These are phyloP conservation scores for Orthonevra nobilis DNA, from an alignment of 2,888 invertebrate genomes.

Conservation along the genomic window DNA sequence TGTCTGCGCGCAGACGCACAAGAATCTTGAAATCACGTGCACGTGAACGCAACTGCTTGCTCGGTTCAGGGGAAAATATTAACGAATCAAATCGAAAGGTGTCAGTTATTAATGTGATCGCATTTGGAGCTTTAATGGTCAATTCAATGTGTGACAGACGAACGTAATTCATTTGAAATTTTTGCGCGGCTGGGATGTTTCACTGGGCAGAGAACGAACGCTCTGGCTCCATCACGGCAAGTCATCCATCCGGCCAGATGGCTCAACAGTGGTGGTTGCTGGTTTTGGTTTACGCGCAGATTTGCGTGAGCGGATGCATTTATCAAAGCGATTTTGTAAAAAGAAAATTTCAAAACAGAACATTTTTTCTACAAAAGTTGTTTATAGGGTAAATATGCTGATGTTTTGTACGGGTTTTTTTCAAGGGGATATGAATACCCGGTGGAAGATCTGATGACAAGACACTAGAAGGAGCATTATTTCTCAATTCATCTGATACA, in stretches of 20 bases:
- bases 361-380: too few species aligned
- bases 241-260: slow-evolving; percentile 43
- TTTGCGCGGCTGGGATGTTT: not conserved
- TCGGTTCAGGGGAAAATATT: slow-evolving; percentile 55
- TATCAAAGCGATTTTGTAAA: slow-evolving; percentile 35
- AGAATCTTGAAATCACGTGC: slow-evolving; percentile 18
- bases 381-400: slow-evolving; percentile 32
- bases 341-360: slow-evolving; percentile 16
- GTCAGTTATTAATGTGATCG: slow-evolving; percentile 80
- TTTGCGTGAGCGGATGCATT: slow-evolving; percentile 69
- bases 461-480: too few species aligned
- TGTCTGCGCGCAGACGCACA: slow-evolving; percentile 51
- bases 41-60: not conserved
- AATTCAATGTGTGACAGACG: slow-evolving; percentile 80
- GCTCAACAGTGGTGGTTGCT: slow-evolving; percentile 10
- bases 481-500: too few species aligned
- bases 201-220: too few species aligned
- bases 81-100: slow-evolving; percentile 79
- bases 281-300: slow-evolving; percentile 13
- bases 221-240: too few species aligned
- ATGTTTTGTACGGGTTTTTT: too few species aligned
- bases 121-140: slow-evolving; percentile 80
- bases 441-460: too few species aligned
- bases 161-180: slow-evolving; percentile 78
- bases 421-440: too few species aligned